These are phyloP conservation scores for Caenorhabditis sp. DNA, from an alignment of 2,888 invertebrate species.

Conservation along the genomic window DNA sequence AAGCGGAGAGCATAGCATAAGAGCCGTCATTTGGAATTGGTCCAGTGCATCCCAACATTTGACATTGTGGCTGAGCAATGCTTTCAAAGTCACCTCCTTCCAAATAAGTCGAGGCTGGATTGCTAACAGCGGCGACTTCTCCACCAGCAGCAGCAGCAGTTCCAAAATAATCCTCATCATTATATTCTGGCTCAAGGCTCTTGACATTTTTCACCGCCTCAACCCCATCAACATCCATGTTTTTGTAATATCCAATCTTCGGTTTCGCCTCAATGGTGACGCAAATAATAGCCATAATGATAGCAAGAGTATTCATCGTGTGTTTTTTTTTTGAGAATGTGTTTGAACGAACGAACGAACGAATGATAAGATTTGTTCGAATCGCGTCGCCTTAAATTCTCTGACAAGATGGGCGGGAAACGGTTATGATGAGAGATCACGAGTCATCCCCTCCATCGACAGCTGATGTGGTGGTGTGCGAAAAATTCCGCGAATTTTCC, in stretches of 20 bases:
- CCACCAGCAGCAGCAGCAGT: conserved; percentile 6
- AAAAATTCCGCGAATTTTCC: neutral
- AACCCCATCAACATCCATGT: conserved; percentile 41
- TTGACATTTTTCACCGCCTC: conserved; percentile 13
- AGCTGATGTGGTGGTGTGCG: neutral
- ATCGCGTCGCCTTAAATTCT: neutral
- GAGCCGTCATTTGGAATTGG: conserved; percentile 64
- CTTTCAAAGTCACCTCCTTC: conserved; percentile 62
- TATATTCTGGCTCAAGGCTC: neutral
- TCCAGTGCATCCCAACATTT: conserved; percentile 64
- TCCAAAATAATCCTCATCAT: conserved; percentile 39
- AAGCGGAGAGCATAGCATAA: conserved; percentile 38
- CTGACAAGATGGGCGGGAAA: neutral
- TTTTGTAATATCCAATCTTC: conserved; percentile 2
- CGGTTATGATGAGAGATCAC: neutral
- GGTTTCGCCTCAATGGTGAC: neutral
- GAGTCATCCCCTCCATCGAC: neutral
- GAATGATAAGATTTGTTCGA: neutral
- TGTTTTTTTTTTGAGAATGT: too few relatives aligned
- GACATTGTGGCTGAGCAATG: conserved; percentile 56
- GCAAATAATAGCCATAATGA: neutral
- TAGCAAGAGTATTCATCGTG: neutral
- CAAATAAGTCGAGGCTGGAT: conserved; percentile 63
- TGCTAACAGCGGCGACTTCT: conserved; percentile 52
- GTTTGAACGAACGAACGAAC: neutral